phyloP scores from a whole-genome alignment of 2,113 vertebrate species.

The Campylomormyrus tamandua region DNA sequence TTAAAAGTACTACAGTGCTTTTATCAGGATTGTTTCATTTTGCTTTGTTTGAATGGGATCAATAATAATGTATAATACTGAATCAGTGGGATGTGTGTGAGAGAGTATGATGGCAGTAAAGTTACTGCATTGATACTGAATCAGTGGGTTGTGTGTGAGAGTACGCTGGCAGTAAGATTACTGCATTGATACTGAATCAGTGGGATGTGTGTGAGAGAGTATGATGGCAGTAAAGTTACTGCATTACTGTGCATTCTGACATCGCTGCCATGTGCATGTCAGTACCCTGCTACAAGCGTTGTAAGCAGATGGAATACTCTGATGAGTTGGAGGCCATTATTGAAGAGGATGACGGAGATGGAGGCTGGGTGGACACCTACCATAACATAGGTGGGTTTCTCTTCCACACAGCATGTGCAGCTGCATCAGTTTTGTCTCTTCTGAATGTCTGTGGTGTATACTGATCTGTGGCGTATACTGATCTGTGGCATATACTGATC shows the following conservation, averaged over 20 bases:
- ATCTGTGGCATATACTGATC: neutral
- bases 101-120: too few species aligned
- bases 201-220: neutral
- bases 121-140: neutral
- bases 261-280: neutral
- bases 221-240: neutral
- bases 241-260: neutral
- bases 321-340: constrained; percentile 97
- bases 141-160: neutral
- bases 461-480: too few species aligned
- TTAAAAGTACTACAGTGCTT: neutral
- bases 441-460: neutral
- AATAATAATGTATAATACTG: neutral
- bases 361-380: constrained; percentile 97
- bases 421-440: neutral
- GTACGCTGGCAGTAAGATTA: neutral
- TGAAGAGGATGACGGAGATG: constrained; percentile 97
- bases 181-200: neutral
- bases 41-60: neutral
- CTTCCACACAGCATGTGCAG: neutral
- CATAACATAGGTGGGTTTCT: constrained; percentile 79
- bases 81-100: too few species aligned
- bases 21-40: neutral
- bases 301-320: constrained; percentile 98
- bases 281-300: constrained; percentile 97